Evolutionary conservation across 2,113 vertebrate species (phyloP).

Genomic region (Tenebrosternarchus preto): DNA sequence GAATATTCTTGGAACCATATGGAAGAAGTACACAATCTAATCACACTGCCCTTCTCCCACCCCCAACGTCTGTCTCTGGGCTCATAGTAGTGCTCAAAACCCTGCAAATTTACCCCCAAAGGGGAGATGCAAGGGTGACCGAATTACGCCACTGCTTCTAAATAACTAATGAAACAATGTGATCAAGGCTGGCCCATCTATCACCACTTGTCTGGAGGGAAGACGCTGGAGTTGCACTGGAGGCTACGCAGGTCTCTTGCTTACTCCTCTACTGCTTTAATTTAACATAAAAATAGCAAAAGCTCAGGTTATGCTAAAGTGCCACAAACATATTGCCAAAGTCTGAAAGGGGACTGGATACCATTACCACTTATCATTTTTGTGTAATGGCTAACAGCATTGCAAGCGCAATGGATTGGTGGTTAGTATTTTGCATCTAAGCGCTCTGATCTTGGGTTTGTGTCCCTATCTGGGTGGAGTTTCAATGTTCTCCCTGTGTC

Average conservation of each 20-base stretch:
- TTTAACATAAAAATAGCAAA: slow-evolving; percentile 19
- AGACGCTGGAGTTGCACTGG: neutral
- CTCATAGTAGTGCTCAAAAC: slow-evolving; percentile 65
- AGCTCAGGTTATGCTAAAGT: neutral
- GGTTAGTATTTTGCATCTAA: no score
- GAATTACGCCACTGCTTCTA: slow-evolving; percentile 66
- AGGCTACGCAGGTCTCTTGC: slow-evolving; percentile 25
- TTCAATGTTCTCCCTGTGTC: no score
- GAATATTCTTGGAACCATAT: slow-evolving; percentile 68
- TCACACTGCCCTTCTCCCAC: slow-evolving; percentile 57
- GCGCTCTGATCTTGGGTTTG: no score
- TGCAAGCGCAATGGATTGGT: neutral
- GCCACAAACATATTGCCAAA: neutral
- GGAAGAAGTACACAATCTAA: slow-evolving; percentile 72
- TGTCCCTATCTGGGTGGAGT: no score
- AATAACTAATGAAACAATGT: slow-evolving; percentile 76
- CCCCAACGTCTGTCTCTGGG: slow-evolving; percentile 38
- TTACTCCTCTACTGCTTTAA: slow-evolving; percentile 28
- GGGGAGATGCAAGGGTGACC: slow-evolving; percentile 45
- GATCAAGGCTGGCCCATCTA: slow-evolving; percentile 62
- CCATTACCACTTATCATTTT: neutral
- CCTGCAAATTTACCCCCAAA: slow-evolving; percentile 51
- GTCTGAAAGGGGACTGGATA: neutral
- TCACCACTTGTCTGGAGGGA: slow-evolving; percentile 50
- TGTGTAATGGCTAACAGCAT: neutral